Evolutionary conservation across 37 sponge, comb jelly and placozoan genomes (phyloP), one percentile per base, ranked within the genome.

Genomic region (Chondrilla cf. caribensis): DNA sequence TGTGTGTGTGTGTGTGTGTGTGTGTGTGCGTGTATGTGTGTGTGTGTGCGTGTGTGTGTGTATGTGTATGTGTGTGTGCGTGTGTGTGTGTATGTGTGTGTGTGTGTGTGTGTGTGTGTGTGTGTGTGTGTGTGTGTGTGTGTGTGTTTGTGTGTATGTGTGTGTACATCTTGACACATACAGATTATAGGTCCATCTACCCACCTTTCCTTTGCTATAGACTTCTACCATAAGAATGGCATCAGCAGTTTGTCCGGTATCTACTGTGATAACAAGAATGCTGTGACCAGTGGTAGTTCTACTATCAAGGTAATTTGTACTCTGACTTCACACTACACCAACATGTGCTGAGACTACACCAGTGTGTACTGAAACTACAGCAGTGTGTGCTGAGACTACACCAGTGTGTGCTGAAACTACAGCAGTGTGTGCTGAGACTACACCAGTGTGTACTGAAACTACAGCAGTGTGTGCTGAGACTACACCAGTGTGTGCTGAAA

Each of bases 251-350:
- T 77, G 40, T 42, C 64, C 62, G 64, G 38, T 25, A 15, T 64
- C 55, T 66, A 31, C 37, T 32, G 11, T 42, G 44, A n/a, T 2
- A 73, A 73, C 44, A 73, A 73, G 76, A 42, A 15, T 73, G 76
- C 38, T 14, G 41, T n/a, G 24, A 11, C 24, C 0, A 39, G 24
- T 73, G 76, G 76, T n/a, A 39, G 41, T 24, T 19, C 76, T 7
- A 39, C 76, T 22, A 40, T 73, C 76, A 73, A 73, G 76, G 76
- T 73, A 40, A 18, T 5, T 31, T 3, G 19, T 11, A 38, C 17
- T 31, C 2, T 26, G 1, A n/a, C 17, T 15, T 22, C 64, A 62
- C 2, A 2, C 28, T 29, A 3, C 28, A 14, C 11, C 51, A 47
- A 47, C 51, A 47, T 47, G n/a, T n/a, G 11, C 51, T 14, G 51